phyloP scores from a whole-genome alignment of 2,113 vertebrate species.

The Otis tarda region DNA sequence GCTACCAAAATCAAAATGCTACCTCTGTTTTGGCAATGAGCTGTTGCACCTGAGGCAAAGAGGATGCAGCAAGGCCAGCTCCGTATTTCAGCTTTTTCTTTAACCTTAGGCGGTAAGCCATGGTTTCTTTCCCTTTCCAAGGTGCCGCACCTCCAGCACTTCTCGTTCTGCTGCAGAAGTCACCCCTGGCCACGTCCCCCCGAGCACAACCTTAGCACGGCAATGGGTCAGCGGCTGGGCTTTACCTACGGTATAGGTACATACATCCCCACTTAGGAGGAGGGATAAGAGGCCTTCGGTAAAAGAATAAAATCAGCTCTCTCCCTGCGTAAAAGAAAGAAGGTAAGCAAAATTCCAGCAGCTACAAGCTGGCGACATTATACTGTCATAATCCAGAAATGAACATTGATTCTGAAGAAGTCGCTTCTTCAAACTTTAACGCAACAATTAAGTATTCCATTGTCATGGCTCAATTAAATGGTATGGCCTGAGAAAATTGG shows the following conservation, averaged over 20 bases:
- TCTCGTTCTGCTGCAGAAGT: background rate
- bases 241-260: background rate
- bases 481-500: slow-evolving; percentile 87
- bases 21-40: background rate
- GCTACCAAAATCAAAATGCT: background rate
- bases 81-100: background rate
- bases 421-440: slow-evolving; percentile 80
- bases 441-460: slow-evolving; percentile 85
- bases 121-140: background rate
- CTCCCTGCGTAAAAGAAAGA: background rate
- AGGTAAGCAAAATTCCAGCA: slow-evolving; percentile 61
- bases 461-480: slow-evolving; percentile 88
- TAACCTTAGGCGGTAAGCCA: background rate
- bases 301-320: slow-evolving; percentile 40
- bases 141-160: background rate
- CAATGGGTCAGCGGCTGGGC: background rate
- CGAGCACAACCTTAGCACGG: background rate
- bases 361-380: slow-evolving; percentile 57
- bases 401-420: slow-evolving; percentile 75
- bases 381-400: slow-evolving; percentile 72
- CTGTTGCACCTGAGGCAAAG: background rate
- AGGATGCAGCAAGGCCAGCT: background rate
- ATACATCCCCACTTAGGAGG: background rate
- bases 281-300: background rate
- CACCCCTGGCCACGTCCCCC: background rate